Conservation (phyloP, 2,797 vertebrate species). For the Emydoidea blandingii region DNA sequence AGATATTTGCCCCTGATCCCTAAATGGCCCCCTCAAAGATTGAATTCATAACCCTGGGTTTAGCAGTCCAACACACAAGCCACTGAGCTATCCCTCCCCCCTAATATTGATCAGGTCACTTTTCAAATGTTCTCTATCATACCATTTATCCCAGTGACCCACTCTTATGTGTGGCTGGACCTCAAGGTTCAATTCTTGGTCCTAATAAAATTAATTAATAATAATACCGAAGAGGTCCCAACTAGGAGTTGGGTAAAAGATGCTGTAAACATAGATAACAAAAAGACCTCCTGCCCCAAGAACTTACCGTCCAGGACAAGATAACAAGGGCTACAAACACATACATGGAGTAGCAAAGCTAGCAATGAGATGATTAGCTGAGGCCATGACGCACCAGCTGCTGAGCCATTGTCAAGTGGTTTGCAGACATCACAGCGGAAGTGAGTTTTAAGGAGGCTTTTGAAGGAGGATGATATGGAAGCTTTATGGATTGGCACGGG, state of each 20-base stretch:
- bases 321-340: not conserved
- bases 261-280: not conserved
- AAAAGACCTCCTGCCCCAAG: accelerated
- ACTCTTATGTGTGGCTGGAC: not conserved
- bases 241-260: not conserved
- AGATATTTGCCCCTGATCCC: no score
- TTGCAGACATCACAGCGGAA: not conserved
- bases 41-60: no score
- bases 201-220: not conserved
- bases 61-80: no score
- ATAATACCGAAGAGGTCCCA: not conserved
- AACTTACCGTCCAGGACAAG: not conserved
- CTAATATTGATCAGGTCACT: not conserved
- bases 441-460: not conserved
- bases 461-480: not conserved
- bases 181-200: accelerated
- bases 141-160: not conserved
- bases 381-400: not conserved
- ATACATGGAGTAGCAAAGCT: accelerated
- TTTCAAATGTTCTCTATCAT: not conserved
- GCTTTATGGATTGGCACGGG: not conserved
- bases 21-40: no score
- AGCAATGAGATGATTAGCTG: not conserved
- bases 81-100: no score
- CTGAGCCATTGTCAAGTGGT: accelerated